Evolutionary conservation across 2,888 invertebrate genomes (phyloP), one percentile per base, ranked within the genome.

Genomic region (Noctua fimbriata): DNA sequence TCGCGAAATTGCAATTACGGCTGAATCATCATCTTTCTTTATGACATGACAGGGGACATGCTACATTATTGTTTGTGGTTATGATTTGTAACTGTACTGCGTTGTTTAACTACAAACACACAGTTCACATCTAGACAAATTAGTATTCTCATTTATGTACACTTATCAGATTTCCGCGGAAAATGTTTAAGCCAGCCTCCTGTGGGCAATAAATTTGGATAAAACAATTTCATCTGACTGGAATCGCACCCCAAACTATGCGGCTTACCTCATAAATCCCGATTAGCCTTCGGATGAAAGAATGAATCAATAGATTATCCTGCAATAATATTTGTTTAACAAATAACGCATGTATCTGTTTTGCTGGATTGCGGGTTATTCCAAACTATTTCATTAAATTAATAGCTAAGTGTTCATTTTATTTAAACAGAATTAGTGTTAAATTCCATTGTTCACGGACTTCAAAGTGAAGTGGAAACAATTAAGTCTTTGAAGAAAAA

Each of bases 141-240:
- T 73, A 85, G 71, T 60, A 49, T 85, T 85, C 84, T 86, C 86
- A 83, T 79, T 83, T 89, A 90, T 92, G 89, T 91, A 91, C 90
- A 92, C 90, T 92, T 90, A 92, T 92, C 92, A 91, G 90, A 94
- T 93, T 93, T 93, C 83, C 91, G 89, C 89, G 90, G 91, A 92
- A 93, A 93, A 94, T 93, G 92, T 94, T 93, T 92, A 94, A 94
- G 92, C 93, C 89, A 90, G 88, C 92, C 94, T 93, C 93, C 90
- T 92, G 94, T 89, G 94, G 93, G 93, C 90, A 88, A 95, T 96
- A 95, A 95, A 95, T 96, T 95, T 91, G 93, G 94, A 95, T 95
- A 93, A 95, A 95, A 95, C 95, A 95, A 96, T 95, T 95, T 94
- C 94, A 93, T 93, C 93, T 91, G 93, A 92, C 93, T 93, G 92